A percentile compares a stretch with the other conserved stretches of the same genome.
Conservation (phyloP, 2,113 vertebrate species). For the Willisornis vidua region DNA sequence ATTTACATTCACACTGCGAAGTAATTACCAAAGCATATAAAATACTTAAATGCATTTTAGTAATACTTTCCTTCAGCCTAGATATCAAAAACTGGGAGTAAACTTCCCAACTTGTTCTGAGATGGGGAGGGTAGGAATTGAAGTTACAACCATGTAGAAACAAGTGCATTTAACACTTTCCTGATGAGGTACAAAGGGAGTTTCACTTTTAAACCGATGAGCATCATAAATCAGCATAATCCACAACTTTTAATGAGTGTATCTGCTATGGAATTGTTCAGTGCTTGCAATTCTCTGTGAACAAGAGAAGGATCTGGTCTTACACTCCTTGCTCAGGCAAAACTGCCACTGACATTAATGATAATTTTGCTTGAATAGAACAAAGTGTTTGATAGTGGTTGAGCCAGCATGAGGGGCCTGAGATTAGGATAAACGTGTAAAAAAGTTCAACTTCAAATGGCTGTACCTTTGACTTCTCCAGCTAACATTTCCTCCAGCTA, state of each 20-base stretch:
- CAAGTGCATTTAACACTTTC: conserved; percentile 33
- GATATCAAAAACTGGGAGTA: conserved; percentile 67
- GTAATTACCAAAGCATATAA: conserved; percentile 65
- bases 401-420: not conserved
- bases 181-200: not conserved
- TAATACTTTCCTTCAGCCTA: conserved; percentile 66
- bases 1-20: conserved; percentile 72
- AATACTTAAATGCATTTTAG: conserved; percentile 74
- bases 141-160: conserved; percentile 34
- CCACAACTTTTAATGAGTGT: conserved; percentile 54
- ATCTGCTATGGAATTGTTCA: conserved; percentile 53
- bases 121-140: not conserved
- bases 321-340: conserved; percentile 62
- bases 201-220: conserved; percentile 45
- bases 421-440: conserved; percentile 23
- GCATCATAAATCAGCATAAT: conserved; percentile 40
- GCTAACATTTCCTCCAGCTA: conserved; percentile 60
- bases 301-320: conserved; percentile 49
- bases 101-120: conserved; percentile 55
- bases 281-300: conserved; percentile 52
- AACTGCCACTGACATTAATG: conserved; percentile 52
- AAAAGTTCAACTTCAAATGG: conserved; percentile 44
- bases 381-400: conserved; percentile 22
- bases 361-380: conserved; percentile 54
- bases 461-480: conserved; percentile 51